These are phyloP conservation scores for Epizoanthus stellaris DNA, from an alignment of 92 coral and sea anemone species.

Conservation along the genomic window DNA sequence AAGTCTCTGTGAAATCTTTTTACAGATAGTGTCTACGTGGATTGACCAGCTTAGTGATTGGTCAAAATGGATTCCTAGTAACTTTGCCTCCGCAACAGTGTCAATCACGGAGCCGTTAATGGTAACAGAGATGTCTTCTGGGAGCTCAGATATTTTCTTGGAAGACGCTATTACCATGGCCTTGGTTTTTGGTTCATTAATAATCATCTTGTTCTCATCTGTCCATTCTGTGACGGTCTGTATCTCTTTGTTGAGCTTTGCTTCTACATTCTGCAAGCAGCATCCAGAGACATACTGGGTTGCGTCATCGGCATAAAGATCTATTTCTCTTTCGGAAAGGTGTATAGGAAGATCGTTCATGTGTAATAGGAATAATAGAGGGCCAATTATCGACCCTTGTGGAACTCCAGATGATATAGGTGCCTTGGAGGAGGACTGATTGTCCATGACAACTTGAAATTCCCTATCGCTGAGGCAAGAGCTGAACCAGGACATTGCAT, in stretches of 20 bases:
- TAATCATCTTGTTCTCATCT: conserved; percentile 16
- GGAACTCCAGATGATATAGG: conserved; percentile 45
- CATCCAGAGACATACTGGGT: conserved; percentile 46
- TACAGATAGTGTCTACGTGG: conserved; percentile 11
- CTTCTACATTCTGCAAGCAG: background rate
- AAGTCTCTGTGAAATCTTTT: too few species aligned
- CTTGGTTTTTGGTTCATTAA: conserved; percentile 28
- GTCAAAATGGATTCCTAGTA: conserved; percentile 18
- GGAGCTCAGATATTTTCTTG: conserved; percentile 17
- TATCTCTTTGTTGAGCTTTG: conserved; percentile 23
- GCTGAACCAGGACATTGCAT: conserved; percentile 38
- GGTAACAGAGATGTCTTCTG: background rate
- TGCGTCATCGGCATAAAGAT: conserved; percentile 50
- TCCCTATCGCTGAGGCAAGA: conserved; percentile 48
- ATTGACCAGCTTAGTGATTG: background rate
- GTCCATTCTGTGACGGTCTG: conserved; percentile 36
- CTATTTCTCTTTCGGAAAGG: conserved; percentile 50
- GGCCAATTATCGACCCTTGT: conserved; percentile 50
- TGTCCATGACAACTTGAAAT: conserved; percentile 43
- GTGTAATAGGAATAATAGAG: conserved; percentile 39
- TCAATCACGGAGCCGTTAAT: conserved; percentile 17
- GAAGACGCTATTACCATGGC: conserved; percentile 30
- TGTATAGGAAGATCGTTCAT: conserved; percentile 58
- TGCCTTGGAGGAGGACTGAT: conserved; percentile 39
- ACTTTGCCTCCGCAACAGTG: background rate